Conservation (phyloP, 2,888 invertebrate species). For the Euzophera pinguis region DNA sequence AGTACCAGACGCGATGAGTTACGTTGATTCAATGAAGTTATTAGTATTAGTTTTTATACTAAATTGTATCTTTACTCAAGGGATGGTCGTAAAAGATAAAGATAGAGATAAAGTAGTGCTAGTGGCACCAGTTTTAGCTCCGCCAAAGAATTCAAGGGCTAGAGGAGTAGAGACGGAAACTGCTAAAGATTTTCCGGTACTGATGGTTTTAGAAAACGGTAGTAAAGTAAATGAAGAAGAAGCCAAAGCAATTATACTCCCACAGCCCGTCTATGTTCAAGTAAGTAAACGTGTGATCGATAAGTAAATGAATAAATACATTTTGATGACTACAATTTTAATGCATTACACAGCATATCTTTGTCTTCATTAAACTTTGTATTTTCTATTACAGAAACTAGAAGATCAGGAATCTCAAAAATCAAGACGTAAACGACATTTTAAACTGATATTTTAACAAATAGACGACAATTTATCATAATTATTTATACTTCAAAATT, state of each 20-base stretch:
- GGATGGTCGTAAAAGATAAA: constrained; percentile 19
- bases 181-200: constrained; percentile 61
- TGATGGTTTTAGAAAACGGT: constrained; percentile 47
- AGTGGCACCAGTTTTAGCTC: constrained; percentile 51
- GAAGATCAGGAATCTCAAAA: constrained; percentile 30
- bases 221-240: constrained; percentile 18
- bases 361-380: neutral
- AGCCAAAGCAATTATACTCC: constrained; percentile 21
- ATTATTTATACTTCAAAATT: neutral
- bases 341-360: neutral
- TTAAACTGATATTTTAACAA: constrained; percentile 2
- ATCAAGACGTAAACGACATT: constrained; percentile 19
- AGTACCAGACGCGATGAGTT: constrained; percentile 43
- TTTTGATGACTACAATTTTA: neutral
- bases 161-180: constrained; percentile 36
- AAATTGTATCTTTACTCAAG: constrained; percentile 14
- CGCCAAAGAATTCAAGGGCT: constrained; percentile 38
- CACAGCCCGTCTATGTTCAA: constrained; percentile 54
- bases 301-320: too few species aligned
- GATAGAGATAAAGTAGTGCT: constrained; percentile 38
- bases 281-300: constrained; percentile 37
- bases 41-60: constrained; percentile 14
- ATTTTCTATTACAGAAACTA: constrained; percentile 38
- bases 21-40: constrained; percentile 21
- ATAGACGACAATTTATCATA: neutral